Evolutionary conservation across 2,888 invertebrate genomes (phyloP).

Genomic region (Blera fallax): DNA sequence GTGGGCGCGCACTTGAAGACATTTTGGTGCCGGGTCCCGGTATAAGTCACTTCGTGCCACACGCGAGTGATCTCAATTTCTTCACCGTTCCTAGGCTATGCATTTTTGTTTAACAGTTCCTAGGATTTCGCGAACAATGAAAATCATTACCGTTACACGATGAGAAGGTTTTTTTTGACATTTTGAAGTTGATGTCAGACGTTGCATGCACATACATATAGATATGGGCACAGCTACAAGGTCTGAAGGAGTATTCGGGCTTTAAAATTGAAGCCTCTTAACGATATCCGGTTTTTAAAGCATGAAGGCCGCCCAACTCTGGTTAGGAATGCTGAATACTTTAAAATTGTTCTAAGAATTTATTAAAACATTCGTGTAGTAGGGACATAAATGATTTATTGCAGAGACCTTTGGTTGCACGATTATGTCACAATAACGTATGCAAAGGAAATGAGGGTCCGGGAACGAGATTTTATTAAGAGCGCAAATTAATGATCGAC

Average conservation of each 20-base stretch:
- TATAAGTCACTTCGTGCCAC: slow-evolving; percentile 57
- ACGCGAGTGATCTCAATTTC: slow-evolving; percentile 56
- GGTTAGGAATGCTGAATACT: neutral
- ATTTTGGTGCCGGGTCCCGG: slow-evolving; percentile 40
- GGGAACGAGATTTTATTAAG: too few relatives aligned
- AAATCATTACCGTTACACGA: slow-evolving; percentile 39
- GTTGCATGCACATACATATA: slow-evolving; percentile 43
- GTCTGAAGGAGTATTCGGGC: neutral
- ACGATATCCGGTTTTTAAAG: slow-evolving; percentile 28
- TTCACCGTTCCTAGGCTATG: slow-evolving; percentile 16
- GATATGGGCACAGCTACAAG: neutral
- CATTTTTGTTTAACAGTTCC: slow-evolving; percentile 50
- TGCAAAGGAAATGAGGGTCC: too few relatives aligned
- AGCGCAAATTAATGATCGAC: too few relatives aligned
- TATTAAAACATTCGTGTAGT: neutral
- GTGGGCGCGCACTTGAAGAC: slow-evolving; percentile 53
- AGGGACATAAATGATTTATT: slow-evolving; percentile 27
- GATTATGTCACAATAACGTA: neutral
- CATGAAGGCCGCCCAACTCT: neutral
- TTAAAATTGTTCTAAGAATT: neutral
- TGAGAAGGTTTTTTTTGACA: slow-evolving; percentile 48
- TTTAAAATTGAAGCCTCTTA: slow-evolving; percentile 12
- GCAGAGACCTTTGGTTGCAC: neutral
- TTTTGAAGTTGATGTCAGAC: slow-evolving; percentile 51
- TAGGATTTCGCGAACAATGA: slow-evolving; percentile 39